Conservation (phyloP, 2,797 vertebrate genomes). For the Australoheros facetus region DNA sequence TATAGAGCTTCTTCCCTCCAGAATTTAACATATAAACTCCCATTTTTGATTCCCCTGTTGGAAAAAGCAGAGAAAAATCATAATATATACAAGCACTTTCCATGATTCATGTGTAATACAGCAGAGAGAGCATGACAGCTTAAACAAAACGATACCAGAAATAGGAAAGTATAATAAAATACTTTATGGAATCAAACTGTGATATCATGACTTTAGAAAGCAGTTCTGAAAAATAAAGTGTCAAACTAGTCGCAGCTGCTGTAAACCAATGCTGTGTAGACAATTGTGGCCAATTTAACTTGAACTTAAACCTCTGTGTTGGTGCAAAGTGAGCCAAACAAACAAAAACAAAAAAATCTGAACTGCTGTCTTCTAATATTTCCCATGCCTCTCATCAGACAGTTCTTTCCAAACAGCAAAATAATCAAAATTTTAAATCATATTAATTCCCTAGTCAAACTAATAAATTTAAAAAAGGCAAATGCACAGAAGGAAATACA, state of each 20-base stretch:
- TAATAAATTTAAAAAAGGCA: background rate
- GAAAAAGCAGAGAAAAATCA: conserved; percentile 43
- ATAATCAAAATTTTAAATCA: background rate
- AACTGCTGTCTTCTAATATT: background rate
- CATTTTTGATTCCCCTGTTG: conserved; percentile 85
- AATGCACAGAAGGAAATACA: background rate
- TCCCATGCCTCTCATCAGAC: background rate
- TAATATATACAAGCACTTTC: background rate
- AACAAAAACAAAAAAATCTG: background rate
- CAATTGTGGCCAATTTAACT: background rate
- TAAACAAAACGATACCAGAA: background rate
- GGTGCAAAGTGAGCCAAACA: background rate
- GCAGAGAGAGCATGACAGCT: background rate
- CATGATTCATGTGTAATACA: background rate
- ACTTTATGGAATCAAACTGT: background rate
- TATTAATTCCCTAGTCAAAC: background rate
- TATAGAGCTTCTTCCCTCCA: conserved; percentile 87
- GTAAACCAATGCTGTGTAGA: background rate
- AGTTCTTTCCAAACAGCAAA: background rate
- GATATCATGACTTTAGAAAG: background rate
- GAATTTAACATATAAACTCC: conserved; percentile 92
- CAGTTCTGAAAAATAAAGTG: background rate
- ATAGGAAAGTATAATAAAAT: background rate
- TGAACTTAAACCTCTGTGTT: background rate
- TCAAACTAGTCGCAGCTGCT: background rate